Base-by-base conservation (phyloP, 2,888 invertebrate species). In the Linnaemya tessellans region DNA sequence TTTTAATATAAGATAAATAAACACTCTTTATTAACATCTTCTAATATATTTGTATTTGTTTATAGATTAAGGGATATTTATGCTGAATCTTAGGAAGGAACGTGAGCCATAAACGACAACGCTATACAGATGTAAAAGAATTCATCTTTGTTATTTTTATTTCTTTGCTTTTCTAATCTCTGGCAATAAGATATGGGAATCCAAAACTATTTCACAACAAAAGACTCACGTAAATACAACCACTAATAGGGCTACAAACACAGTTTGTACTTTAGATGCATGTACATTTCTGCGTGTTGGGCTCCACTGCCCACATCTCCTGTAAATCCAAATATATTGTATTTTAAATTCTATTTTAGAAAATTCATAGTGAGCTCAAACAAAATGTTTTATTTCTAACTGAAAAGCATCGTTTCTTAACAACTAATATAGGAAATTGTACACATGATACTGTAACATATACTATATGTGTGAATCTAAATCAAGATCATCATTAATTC, bases 21-120 rank as follows among this genome's bases (percentile, higher is more conserved):
- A 30, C 30, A 30, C 30, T 5, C 30, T 30, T 30, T 30, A 30
- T 3, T 30, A 30, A 30, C 30, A 38, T 38, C 8, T 38, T 9
- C 64, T 70, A 22, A n/a, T 25, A 60, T 58, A 80, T 80, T 84
- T 85, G 30, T 80, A 75, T 82, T 75, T 82, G 70, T 80, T 85
- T 85, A 60, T 71, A 79, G 64, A 60, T 80, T 85, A 85, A 82
- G 75, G 75, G 85, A 82, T 85, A 85, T 85, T 85, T 82, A 85
- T 85, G 71, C 62, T 58, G 58, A 82, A 64, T 68, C 79, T 71
- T 60, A 18, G 46, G 54, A 54, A 70, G 75, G 75, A 79, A 82
- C 85, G 85, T 85, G 82, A 75, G 70, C 38, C 68, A 80, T 82
- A 82, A 85, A 65, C 30, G 46, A 56, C 54, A 64, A 49, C 25